Evolutionary conservation across 1,140 invertebrate species (phyloP), one percentile per base, ranked within the genome.

Genomic region (Ostrea edulis): DNA sequence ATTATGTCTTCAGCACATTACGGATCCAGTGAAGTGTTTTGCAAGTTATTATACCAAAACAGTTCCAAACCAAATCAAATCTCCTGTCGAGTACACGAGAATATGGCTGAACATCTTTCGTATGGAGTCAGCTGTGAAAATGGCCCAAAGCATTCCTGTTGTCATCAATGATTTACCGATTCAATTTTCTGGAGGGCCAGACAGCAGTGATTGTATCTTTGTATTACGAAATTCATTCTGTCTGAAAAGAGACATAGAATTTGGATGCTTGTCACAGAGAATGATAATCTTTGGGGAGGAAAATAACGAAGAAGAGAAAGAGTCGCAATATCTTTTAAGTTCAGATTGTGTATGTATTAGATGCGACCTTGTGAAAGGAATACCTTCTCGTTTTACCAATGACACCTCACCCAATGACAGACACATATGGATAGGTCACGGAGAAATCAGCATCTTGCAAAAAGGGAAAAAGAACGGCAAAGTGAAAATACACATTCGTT

Each of bases 41-140:
- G 82, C 87, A 11, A 51, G 54, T n/a, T 86, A 85, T 82, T 84
- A 88, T 22, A 90, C 82, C 2, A 54, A 25, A 11, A n/a, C 22
- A 14, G 62, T 85, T 0, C 58, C 85, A 22, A 52, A 87, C n/a
- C 54, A 29, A 29, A 86, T 88, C 52, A 62, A 55, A 14, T 84
- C 58, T 2, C n/a, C 65, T 20, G 68, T 44, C 11, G 90, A 91
- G 20, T 92, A 92, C 71, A 20, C 84, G 0, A 53, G 81, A 44
- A 88, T 84, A 14, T 91, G 90, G 91, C 82, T 91, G 65, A 88
- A 88, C 8, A 35, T 92, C 7, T 54, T 92, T n/a, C 84, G 87
- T 35, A 91, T 92, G 90, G 91, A 92, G 65, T 86, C 90, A 53
- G 90, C 91, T 14, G 71, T 83, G 2, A 87, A 84, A 12, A 82